phyloP scores from a whole-genome alignment of 30 jellyfish, hydroid and myxozoan genomes.

The Catostylus mosaicus region DNA sequence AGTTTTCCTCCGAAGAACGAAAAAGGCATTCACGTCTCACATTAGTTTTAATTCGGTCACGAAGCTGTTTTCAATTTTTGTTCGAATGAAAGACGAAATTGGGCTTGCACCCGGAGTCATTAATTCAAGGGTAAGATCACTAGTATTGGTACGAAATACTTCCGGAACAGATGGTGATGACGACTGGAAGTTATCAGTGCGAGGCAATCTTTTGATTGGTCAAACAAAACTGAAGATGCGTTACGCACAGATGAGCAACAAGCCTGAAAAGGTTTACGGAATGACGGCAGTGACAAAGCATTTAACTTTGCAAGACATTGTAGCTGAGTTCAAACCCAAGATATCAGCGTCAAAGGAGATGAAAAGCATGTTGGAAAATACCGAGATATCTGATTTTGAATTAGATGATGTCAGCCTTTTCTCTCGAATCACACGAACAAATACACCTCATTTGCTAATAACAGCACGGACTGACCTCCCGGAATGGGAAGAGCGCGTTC shows the following conservation, averaged over 20 bases:
- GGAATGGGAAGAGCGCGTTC: conserved; percentile 87
- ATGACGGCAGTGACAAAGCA: conserved; percentile 82
- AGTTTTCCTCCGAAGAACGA: conserved; percentile 66
- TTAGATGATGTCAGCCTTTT: conserved; percentile 77
- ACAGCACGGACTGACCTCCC: conserved; percentile 92
- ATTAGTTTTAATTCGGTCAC: conserved; percentile 87
- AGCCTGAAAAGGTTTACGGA: conserved; percentile 88
- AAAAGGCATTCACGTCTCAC: conserved; percentile 94
- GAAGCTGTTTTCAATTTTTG: conserved; percentile 75
- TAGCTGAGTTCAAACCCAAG: conserved; percentile 88
- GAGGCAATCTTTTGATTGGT: conserved; percentile 84
- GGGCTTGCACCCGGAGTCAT: conserved; percentile 82
- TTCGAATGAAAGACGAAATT: conserved; percentile 79
- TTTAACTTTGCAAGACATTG: conserved; percentile 75
- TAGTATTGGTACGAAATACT: conserved; percentile 76
- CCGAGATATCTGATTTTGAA: conserved; percentile 77
- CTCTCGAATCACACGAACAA: conserved; percentile 85
- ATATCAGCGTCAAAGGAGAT: conserved; percentile 72
- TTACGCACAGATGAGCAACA: conserved; percentile 82
- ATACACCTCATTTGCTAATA: conserved; percentile 89
- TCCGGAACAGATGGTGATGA: conserved; percentile 54
- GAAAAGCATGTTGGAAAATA: conserved; percentile 87
- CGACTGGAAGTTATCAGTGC: conserved; percentile 91
- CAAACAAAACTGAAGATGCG: conserved; percentile 76
- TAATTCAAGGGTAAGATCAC: conserved; percentile 66